Evolutionary conservation across 2,888 invertebrate genomes (phyloP), one percentile per base, ranked within the genome.

Genomic region (Tricholauxania praeusta): DNA sequence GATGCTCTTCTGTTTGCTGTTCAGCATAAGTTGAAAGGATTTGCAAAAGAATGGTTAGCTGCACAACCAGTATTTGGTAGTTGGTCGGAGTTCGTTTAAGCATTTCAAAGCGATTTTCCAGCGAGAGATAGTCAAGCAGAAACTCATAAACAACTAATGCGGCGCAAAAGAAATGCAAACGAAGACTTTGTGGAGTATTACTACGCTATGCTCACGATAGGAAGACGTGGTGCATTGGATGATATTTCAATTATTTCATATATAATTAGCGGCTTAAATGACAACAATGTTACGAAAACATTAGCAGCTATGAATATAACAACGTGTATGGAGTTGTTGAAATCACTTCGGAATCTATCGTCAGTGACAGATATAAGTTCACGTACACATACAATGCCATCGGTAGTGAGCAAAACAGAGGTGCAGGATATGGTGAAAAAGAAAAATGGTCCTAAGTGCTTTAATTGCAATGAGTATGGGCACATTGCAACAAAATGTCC

Each of bases 11-110:
- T 74, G 14, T 60, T 65, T 39, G 71, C 71, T 2, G 51, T 71
- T 14, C 73, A 73, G 32, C 67, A 71, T 15, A 74, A 74, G 51
- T 19, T 74, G 17, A 62, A 62, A 39, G 72, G 69, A 48, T 39
- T 69, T 12, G 72, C 72, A 17, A 72, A 62, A 49, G 57, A 70
- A 12, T 74, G 74, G 72, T 48, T 62, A 6, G 72, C 69, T 66
- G 65, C 71, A 22, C 72, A 70, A 32, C 70, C 28, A 17, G 71
- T 71, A 12, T 63, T 52, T 49, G 32, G 39, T 12, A 64, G 47
- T 47, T 71, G 63, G 71, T 22, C 19, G 1, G 55, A 8, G 17
- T 72, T 72, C 15, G 55, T 72, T 32, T 17, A 32, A 17, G 55
- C 48, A 47, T 57, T 68, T 19, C 39, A 60, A 1, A 12, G 12